These are phyloP conservation scores for Pimephales promelas DNA, from an alignment of 2,113 vertebrate genomes.

Conservation along the genomic window DNA sequence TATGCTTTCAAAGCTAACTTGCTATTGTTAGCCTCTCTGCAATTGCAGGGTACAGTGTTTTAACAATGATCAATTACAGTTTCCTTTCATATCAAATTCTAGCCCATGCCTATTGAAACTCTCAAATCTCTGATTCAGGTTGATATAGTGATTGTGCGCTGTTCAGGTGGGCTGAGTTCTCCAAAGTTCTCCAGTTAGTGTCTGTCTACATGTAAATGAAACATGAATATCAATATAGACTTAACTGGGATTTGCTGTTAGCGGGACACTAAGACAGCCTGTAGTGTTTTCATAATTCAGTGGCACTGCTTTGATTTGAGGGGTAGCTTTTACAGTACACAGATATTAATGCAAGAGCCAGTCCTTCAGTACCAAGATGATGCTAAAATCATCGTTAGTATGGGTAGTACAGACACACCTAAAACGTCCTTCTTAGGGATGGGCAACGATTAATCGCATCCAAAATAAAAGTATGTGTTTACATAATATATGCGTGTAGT, in stretches of 20 bases:
- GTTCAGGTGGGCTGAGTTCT: not conserved
- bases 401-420: not conserved
- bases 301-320: constrained; percentile 4
- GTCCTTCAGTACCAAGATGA: not conserved
- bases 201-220: constrained; percentile 48
- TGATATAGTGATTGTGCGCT: not conserved
- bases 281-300: no score
- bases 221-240: constrained; percentile 66
- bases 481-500: no score
- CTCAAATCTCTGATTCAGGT: not conserved
- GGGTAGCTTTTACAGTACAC: not conserved
- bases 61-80: not conserved
- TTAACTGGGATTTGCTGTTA: constrained; percentile 46
- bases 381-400: not conserved
- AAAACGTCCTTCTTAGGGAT: not conserved
- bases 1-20: no score
- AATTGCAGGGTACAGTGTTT: not conserved
- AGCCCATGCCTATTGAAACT: no score
- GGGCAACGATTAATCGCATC: no score
- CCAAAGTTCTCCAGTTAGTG: no score
- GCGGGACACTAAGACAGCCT: no score
- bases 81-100: not conserved
- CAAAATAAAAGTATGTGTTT: no score
- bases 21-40: no score
- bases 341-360: not conserved